These are phyloP conservation scores for Crotalus helleri DNA, from an alignment of 2,113 vertebrate genomes.

Conservation along the genomic window DNA sequence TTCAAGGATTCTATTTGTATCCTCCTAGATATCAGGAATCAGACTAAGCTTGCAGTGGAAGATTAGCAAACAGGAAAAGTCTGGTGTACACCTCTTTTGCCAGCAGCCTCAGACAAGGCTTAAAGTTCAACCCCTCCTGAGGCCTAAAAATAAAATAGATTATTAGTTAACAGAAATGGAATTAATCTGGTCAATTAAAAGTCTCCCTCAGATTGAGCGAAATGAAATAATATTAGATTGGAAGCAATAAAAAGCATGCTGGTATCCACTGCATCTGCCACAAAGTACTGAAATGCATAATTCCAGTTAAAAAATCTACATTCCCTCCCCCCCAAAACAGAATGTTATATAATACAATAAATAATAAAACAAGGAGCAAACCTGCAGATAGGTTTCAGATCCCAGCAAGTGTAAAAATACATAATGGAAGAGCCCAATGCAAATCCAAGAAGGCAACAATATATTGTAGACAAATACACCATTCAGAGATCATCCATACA, in stretches of 20 bases:
- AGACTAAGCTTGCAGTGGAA: not conserved
- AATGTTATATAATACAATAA: not conserved
- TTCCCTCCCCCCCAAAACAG: rapidly evolving
- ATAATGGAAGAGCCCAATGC: not conserved
- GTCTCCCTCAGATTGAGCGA: not conserved
- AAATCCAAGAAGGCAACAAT: not conserved
- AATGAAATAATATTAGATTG: not conserved
- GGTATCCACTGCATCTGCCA: not conserved
- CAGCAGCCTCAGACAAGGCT: not conserved
- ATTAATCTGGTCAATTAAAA: not conserved
- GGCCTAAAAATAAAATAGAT: not conserved
- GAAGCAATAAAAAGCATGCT: not conserved
- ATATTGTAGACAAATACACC: not conserved
- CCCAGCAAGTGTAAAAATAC: not conserved
- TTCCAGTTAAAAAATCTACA: not conserved
- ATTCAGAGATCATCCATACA: not conserved
- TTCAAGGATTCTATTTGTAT: not conserved
- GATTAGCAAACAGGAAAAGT: not conserved
- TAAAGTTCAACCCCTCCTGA: not conserved
- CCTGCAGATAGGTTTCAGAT: not conserved
- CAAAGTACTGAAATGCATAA: not conserved
- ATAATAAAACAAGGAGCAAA: not conserved
- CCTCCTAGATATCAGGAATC: not conserved
- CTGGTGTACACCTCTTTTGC: not conserved
- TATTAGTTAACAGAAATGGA: not conserved